These are phyloP conservation scores for Catharus ustulatus DNA, from an alignment of 2,797 vertebrate genomes.

Conservation along the genomic window DNA sequence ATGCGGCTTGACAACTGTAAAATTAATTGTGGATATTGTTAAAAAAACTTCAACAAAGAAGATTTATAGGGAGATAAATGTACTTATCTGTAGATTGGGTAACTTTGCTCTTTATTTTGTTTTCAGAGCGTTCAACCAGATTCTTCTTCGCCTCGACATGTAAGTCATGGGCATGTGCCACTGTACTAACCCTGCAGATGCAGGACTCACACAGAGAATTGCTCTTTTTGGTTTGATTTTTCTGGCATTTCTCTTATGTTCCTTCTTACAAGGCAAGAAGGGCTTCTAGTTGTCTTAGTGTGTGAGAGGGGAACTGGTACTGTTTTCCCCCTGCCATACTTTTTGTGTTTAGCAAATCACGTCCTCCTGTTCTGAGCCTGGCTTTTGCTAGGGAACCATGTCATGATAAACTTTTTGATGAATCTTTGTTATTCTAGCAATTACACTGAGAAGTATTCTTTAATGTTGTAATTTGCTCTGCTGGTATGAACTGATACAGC, in stretches of 20 bases:
- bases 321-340: rapidly evolving
- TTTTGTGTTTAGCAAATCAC: background rate
- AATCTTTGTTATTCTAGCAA: background rate
- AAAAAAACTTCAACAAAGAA: background rate
- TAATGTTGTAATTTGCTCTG: background rate
- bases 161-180: conserved; percentile 76
- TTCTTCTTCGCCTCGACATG: conserved; percentile 97
- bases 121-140: conserved; percentile 97
- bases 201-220: background rate
- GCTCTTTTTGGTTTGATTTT: background rate
- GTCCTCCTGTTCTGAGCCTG: background rate
- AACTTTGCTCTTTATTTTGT: conserved; percentile 43
- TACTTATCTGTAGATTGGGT: background rate
- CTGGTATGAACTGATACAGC: background rate
- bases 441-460: background rate
- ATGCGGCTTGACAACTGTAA: background rate
- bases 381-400: background rate
- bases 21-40: background rate
- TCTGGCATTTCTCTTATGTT: background rate
- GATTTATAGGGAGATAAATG: rapidly evolving
- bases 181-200: background rate
- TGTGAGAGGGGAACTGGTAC: background rate
- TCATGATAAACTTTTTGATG: background rate
- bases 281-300: background rate
- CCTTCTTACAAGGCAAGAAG: background rate